phyloP scores from a whole-genome alignment of 2,797 vertebrate species.

The Pteropus rufus region DNA sequence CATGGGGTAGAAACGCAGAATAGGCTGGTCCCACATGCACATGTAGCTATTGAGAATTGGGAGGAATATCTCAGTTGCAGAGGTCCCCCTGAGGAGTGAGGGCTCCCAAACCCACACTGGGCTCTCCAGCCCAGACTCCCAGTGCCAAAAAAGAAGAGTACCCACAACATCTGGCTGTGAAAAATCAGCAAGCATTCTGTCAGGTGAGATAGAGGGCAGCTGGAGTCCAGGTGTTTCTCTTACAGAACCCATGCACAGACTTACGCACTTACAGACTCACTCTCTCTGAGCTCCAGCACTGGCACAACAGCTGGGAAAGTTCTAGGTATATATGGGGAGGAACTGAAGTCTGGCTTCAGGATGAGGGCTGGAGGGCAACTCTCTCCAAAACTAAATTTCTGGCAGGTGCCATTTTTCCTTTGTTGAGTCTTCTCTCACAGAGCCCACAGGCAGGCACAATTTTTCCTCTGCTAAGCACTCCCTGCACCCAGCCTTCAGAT shows the following conservation, averaged over 20 bases:
- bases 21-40: not conserved
- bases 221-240: not conserved
- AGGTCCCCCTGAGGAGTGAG: not conserved
- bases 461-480: not conserved
- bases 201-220: not conserved
- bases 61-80: not conserved
- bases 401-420: not conserved
- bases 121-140: not conserved
- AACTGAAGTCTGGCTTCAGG: not conserved
- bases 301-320: not conserved
- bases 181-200: not conserved
- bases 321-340: not conserved
- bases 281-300: not conserved
- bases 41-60: not conserved
- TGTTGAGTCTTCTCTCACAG: not conserved
- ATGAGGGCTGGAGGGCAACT: not conserved
- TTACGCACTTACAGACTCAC: not conserved
- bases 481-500: not conserved
- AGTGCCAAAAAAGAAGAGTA: not conserved
- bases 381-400: not conserved
- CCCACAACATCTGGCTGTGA: not conserved
- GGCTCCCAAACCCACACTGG: no score
- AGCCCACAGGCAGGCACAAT: not conserved
- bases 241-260: not conserved
- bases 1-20: not conserved